phyloP scores from a whole-genome alignment of 1,140 invertebrate genomes.

The Eufriesea mexicana region DNA sequence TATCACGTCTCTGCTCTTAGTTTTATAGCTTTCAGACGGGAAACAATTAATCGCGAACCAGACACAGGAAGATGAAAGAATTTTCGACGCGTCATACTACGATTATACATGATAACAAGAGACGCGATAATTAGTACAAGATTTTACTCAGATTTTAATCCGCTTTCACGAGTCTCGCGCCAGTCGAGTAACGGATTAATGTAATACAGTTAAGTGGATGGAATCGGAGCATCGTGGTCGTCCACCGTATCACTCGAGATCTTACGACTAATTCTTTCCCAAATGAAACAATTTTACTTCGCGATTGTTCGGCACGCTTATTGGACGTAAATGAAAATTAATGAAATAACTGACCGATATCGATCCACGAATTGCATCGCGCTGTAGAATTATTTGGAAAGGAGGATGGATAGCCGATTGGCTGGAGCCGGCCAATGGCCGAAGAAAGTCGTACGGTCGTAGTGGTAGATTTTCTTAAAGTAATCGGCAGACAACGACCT shows the following conservation, averaged over 20 bases:
- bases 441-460: neutral
- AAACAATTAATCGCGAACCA: neutral
- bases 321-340: neutral
- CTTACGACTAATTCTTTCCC: neutral
- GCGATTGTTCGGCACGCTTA: neutral
- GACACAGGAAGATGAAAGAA: neutral
- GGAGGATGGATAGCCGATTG: neutral
- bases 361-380: neutral
- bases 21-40: neutral
- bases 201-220: slow-evolving; percentile 55
- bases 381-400: neutral
- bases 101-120: neutral
- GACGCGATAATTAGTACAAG: neutral
- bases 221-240: slow-evolving; percentile 36
- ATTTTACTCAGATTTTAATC: slow-evolving; percentile 35
- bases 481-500: slow-evolving; percentile 53
- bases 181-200: slow-evolving; percentile 53
- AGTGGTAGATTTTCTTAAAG: slow-evolving; percentile 28
- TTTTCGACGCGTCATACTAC: neutral
- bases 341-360: neutral
- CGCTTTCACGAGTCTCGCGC: neutral
- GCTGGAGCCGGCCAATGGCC: no score
- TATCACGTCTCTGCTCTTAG: neutral
- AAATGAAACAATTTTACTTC: no score
- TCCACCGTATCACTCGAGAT: neutral